Conservation (phyloP, 2,113 vertebrate species). For the Triplophysa tibetana region DNA sequence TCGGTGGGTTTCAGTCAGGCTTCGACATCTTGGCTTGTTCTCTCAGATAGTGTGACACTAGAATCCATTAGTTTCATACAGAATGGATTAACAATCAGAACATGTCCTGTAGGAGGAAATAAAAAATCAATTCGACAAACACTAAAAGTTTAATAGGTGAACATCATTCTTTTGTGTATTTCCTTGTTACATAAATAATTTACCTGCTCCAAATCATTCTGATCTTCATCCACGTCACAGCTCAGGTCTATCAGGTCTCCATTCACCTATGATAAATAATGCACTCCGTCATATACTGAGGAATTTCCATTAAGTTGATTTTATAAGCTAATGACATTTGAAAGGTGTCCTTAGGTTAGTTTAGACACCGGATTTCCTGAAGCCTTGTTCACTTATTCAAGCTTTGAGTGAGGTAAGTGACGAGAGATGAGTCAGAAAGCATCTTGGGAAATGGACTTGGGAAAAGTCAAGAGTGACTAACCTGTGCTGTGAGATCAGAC, state of each 20-base stretch:
- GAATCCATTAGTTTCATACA: not conserved
- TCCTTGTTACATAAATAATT: not conserved
- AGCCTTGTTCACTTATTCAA: not conserved
- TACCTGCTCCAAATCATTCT: constrained; percentile 67
- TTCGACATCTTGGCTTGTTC: no score
- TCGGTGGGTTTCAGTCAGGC: not conserved
- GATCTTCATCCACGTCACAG: constrained; percentile 54
- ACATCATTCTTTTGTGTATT: not conserved
- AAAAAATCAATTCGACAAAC: not conserved
- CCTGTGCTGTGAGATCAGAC: constrained; percentile 45
- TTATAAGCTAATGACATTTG: not conserved
- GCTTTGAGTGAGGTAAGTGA: not conserved
- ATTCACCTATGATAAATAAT: constrained; percentile 52
- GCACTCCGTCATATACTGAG: no score
- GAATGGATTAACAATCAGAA: constrained; percentile 17
- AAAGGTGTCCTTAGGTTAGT: not conserved
- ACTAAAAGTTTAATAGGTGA: not conserved
- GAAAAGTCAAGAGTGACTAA: constrained; percentile 28
- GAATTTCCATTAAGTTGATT: no score
- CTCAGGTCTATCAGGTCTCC: constrained; percentile 41
- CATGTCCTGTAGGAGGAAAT: constrained; percentile 29
- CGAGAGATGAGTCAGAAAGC: no score
- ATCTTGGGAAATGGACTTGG: no score
- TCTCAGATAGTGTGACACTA: no score
- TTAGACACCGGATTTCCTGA: not conserved